phyloP scores from a whole-genome alignment of 2,113 vertebrate genomes.

The Gambusia affinis region DNA sequence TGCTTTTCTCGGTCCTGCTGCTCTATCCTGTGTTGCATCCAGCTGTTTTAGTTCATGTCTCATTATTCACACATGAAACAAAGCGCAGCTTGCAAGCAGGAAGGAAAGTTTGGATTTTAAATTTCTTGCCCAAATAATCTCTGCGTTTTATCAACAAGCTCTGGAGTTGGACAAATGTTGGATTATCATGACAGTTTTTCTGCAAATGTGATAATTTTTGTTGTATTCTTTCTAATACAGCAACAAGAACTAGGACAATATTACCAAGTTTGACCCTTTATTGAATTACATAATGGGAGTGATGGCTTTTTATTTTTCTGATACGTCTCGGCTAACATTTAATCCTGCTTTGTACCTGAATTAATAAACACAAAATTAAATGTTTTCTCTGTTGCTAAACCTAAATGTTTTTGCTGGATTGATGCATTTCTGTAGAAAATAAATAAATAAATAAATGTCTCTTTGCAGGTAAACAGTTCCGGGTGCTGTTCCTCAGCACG shows the following conservation, averaged over 20 bases:
- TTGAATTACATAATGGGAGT: background rate
- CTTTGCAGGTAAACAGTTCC: constrained; percentile 92
- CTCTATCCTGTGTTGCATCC: constrained; percentile 30
- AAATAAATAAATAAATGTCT: background rate
- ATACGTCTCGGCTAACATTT: background rate
- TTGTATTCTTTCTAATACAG: background rate
- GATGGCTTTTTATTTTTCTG: background rate
- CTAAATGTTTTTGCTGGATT: background rate
- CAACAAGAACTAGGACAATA: background rate
- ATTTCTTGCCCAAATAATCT: background rate
- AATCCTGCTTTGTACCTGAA: background rate
- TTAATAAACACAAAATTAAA: background rate
- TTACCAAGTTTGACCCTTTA: background rate
- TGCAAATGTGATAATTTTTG: background rate
- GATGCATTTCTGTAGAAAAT: too few species aligned
- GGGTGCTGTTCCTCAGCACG: constrained; percentile 97
- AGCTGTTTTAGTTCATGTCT: constrained; percentile 31
- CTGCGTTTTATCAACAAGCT: background rate
- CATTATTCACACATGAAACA: constrained; percentile 29
- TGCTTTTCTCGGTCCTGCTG: background rate
- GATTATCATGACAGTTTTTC: background rate
- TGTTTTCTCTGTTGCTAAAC: background rate
- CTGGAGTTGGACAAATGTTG: background rate
- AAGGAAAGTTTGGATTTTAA: background rate
- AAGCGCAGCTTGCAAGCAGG: background rate